These are phyloP conservation scores for Ammodramus savannarum DNA, from an alignment of 2,113 vertebrate genomes.

Conservation along the genomic window DNA sequence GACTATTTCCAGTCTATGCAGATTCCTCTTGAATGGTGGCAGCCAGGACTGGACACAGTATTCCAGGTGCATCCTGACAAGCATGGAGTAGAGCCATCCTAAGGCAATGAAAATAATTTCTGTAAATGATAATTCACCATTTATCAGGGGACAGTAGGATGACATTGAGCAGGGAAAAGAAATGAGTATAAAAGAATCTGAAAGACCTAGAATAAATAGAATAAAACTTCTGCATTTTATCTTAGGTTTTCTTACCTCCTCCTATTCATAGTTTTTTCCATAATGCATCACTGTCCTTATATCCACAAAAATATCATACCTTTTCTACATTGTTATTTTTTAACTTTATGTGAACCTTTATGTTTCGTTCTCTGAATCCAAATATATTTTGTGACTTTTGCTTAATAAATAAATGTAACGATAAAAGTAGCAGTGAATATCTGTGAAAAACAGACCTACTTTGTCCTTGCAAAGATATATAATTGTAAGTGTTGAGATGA, in stretches of 20 bases:
- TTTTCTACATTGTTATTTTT: neutral
- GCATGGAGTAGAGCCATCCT: fast-evolving
- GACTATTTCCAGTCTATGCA: fast-evolving
- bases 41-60: neutral
- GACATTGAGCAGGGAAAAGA: neutral
- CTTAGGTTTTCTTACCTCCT: neutral
- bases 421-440: neutral
- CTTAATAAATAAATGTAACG: neutral
- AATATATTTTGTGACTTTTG: neutral
- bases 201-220: neutral
- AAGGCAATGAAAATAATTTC: neutral
- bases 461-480: neutral
- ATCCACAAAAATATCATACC: neutral
- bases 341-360: neutral
- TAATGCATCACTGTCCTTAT: neutral
- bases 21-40: neutral
- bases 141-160: neutral
- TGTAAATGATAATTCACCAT: neutral
- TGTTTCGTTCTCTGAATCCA: neutral
- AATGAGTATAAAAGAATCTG: neutral
- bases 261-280: neutral
- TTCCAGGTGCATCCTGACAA: neutral
- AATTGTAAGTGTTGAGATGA: neutral
- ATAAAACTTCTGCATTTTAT: neutral
- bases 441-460: neutral